A percentile compares a stretch with the other conserved stretches of the same genome.
phyloP scores from a whole-genome alignment of 2,113 vertebrate genomes.

The Chloropsis cyanopogon region DNA sequence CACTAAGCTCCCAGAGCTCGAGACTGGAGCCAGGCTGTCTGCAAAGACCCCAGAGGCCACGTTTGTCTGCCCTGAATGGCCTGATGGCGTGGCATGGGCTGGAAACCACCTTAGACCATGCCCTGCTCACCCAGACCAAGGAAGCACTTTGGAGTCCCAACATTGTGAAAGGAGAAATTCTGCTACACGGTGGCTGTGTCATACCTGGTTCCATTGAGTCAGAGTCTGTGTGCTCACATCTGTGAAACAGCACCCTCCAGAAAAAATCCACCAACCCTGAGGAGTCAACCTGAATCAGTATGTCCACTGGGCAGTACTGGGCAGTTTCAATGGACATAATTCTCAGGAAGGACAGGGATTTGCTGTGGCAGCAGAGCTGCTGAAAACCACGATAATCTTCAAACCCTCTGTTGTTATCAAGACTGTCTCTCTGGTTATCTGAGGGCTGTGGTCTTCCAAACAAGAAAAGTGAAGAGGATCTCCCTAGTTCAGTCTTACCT shows the following conservation, averaged over 20 bases:
- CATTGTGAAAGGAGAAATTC: background rate
- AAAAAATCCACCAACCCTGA: background rate
- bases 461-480: background rate
- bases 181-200: background rate
- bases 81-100: background rate
- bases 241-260: background rate
- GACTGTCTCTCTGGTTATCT: background rate
- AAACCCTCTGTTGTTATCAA: background rate
- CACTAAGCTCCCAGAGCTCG: background rate
- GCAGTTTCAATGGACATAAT: background rate
- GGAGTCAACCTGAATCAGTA: accelerated
- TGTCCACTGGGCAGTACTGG: background rate
- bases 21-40: background rate
- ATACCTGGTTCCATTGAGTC: background rate
- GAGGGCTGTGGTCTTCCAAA: background rate
- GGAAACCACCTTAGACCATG: background rate
- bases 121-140: background rate
- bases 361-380: background rate
- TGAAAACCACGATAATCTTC: background rate
- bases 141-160: accelerated
- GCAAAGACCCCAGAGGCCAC: background rate
- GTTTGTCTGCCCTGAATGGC: background rate
- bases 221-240: background rate
- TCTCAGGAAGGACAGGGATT: background rate
- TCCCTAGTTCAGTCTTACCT: background rate